Conservation (phyloP, 1,140 invertebrate genomes). For the Achatina immaculata region DNA sequence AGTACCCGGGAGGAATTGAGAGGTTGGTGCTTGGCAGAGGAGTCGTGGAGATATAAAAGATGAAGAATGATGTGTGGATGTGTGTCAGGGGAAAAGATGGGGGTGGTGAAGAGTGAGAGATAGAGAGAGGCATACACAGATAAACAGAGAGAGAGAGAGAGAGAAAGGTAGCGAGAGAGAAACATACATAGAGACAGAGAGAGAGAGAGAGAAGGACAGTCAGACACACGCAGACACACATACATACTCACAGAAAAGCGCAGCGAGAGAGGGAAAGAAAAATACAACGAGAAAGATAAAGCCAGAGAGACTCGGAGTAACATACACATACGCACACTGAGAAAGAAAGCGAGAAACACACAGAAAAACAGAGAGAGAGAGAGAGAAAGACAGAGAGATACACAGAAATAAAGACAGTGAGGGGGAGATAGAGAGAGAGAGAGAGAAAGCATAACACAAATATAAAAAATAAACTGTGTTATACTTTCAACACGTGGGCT, state of each 20-base stretch:
- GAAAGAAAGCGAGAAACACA: neutral
- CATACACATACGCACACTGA: neutral
- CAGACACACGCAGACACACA: neutral
- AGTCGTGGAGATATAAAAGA: neutral
- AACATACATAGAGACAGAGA: neutral
- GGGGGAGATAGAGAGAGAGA: no score
- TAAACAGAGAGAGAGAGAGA: constrained; percentile 10
- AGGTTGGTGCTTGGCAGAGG: neutral
- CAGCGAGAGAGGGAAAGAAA: neutral
- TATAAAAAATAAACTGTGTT: no score
- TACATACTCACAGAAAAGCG: no score
- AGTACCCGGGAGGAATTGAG: neutral
- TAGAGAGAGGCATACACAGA: neutral
- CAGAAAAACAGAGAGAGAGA: neutral
- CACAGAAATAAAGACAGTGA: no score
- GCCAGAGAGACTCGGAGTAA: neutral
- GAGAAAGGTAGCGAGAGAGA: neutral
- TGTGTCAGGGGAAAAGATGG: no score
- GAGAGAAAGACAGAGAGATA: no score
- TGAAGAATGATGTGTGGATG: neutral
- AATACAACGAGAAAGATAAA: neutral
- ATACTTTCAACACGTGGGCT: no score
- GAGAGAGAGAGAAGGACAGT: neutral
- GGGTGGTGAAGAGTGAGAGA: neutral
- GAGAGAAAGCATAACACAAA: no score